Evolutionary conservation across 2,113 vertebrate genomes (phyloP), one percentile per base, ranked within the genome.

Genomic region (Tachysurus fulvidraco): DNA sequence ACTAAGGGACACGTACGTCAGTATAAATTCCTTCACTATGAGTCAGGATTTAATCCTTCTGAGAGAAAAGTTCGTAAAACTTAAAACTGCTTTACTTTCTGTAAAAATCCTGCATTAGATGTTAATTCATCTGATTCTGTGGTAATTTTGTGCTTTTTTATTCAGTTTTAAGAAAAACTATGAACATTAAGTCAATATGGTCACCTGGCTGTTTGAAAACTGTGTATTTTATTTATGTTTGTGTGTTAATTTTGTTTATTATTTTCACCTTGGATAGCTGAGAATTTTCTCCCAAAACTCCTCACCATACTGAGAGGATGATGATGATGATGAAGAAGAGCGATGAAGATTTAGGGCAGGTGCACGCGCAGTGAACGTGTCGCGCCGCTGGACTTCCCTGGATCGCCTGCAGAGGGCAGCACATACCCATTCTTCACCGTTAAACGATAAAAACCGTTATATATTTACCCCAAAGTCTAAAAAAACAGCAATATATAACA

Each of bases 351-450:
- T 28, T 55, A 9, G 25, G 14, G 83, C 30, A 28, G 54, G 41
- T 55, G n/a, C n/a, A 52, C 50, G 57, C 23, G 5, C 9, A 11
- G 77, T 46, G 14, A 3, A 46, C 21, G 69, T 82, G 80, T 52
- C 41, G 57, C 17, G 46, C 64, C 90, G 83, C 30, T 89, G 84
- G 50, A 92, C 91, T 62, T 85, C 85, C 62, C 83, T 87, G 14
- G 91, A 91, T 11, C 65, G 83, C 87, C 91, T 91, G 84, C 6
- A 83, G 67, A 62, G 21, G 82, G 54, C 57, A 67, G 19, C 64
- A 86, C 21, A 73, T 25, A 69, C 55, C 25, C 30, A 50, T 14
- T 60, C 59, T 44, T 71, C n/a, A 46, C 52, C 36, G 36, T 36
- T 36, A 36, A 36, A 36, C 36, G 36, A 2, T 36, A 36, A 36